Percentiles rank a stretch among this genome's conserved stretches.
Conservation (phyloP, 1,140 invertebrate species). For the Nomia melanderi region DNA sequence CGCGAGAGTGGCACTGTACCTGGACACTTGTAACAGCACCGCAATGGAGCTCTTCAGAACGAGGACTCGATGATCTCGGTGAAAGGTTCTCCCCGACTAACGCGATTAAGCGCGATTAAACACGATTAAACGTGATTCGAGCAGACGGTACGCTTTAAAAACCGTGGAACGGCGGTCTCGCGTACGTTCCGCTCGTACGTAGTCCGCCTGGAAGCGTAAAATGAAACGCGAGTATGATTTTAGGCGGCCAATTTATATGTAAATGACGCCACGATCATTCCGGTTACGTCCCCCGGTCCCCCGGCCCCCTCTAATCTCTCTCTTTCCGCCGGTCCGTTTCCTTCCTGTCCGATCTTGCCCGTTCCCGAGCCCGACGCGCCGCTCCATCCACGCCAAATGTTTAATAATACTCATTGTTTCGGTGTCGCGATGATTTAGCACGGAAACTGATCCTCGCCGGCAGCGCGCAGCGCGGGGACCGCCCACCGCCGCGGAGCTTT, state of each 20-base stretch:
- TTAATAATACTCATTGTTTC: constrained; percentile 61
- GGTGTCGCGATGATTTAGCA: constrained; percentile 22
- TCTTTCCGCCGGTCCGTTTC: not conserved
- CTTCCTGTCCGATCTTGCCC: not conserved
- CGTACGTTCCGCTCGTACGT: constrained; percentile 4
- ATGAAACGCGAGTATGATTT: constrained; percentile 76
- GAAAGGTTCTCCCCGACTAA: too few species aligned
- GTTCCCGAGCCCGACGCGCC: not conserved
- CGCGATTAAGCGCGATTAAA: constrained; percentile 4
- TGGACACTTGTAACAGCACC: too few species aligned
- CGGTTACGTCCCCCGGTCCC: constrained; percentile 24
- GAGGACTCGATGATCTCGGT: constrained; percentile 40
- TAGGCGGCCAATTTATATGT: constrained; percentile 75
- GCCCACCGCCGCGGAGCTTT: constrained; percentile 29
- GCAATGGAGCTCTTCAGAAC: too few species aligned
- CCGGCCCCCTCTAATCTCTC: constrained; percentile 16
- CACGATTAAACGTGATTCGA: constrained; percentile 62
- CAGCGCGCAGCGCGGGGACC: not conserved
- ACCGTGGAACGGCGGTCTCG: constrained; percentile 8
- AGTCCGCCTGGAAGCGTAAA: constrained; percentile 57
- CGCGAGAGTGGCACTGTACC: too few species aligned
- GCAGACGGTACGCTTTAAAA: constrained; percentile 66
- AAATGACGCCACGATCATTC: constrained; percentile 63
- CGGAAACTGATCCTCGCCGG: constrained; percentile 6
- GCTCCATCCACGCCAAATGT: constrained; percentile 41